Conservation (phyloP, 2,888 invertebrate genomes). For the Atrina japonica region DNA sequence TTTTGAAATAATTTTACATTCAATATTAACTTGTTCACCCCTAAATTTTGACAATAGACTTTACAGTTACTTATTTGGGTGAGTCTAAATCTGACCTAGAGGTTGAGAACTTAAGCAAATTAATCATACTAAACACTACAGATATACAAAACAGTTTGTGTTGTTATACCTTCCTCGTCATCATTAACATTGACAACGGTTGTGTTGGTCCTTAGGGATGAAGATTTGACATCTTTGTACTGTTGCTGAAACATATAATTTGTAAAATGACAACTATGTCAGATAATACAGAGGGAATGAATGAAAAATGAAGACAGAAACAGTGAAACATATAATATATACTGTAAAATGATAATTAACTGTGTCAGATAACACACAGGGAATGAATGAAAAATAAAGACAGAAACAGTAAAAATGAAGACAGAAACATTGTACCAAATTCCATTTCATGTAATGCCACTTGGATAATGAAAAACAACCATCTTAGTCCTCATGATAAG, state of each 20-base stretch:
- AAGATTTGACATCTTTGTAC: constrained; percentile 83
- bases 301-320: background rate
- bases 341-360: background rate
- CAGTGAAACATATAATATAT: background rate
- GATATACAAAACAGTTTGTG: too few species aligned
- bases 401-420: background rate
- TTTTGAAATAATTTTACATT: too few species aligned
- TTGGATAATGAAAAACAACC: too few species aligned
- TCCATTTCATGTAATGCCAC: too few species aligned
- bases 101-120: too few species aligned
- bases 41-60: too few species aligned
- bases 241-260: constrained; percentile 82
- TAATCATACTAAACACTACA: too few species aligned
- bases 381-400: background rate
- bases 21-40: too few species aligned
- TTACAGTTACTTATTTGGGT: too few species aligned
- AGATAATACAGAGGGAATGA: background rate
- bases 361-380: background rate
- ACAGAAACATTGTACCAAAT: too few species aligned
- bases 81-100: too few species aligned
- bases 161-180: constrained; percentile 86
- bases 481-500: too few species aligned
- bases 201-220: constrained; percentile 83
- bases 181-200: constrained; percentile 84
- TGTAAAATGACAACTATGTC: background rate